Evolutionary conservation across 2,888 invertebrate species (phyloP).

Genomic region (Matsumyia berberina): DNA sequence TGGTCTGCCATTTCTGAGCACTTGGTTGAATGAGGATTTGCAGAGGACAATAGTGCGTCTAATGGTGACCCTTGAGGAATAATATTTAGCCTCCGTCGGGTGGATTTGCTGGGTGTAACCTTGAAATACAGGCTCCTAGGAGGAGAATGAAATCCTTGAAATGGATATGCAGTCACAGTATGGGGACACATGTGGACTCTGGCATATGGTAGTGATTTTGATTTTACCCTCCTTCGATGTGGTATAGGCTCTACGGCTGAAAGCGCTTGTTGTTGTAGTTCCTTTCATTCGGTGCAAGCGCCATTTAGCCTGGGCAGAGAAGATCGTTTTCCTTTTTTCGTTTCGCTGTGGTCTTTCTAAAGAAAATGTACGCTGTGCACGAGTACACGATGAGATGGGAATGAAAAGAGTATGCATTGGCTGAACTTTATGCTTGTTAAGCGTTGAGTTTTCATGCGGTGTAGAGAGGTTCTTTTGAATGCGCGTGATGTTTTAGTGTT

Average conservation of each 20-base stretch:
- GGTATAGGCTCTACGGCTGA: slow-evolving; percentile 8
- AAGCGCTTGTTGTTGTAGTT: slow-evolving; percentile 4
- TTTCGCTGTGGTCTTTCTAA: slow-evolving; percentile 2
- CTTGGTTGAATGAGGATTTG: slow-evolving; percentile 84
- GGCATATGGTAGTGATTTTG: slow-evolving; percentile 30
- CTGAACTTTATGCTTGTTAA: slow-evolving; percentile 1
- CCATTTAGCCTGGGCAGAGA: neutral
- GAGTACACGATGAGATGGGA: neutral
- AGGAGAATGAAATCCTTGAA: slow-evolving; percentile 70
- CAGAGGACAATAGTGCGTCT: slow-evolving; percentile 84
- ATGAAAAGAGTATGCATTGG: neutral
- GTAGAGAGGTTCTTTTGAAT: too few species aligned
- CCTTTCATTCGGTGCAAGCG: slow-evolving; percentile 5
- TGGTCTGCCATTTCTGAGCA: slow-evolving; percentile 81
- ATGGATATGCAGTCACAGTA: slow-evolving; percentile 30
- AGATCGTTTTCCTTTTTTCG: slow-evolving; percentile 1
- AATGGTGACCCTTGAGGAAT: slow-evolving; percentile 78
- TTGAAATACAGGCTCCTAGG: slow-evolving; percentile 71
- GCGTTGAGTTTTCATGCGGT: too few species aligned
- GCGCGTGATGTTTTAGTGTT: too few species aligned
- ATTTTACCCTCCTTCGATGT: slow-evolving; percentile 23
- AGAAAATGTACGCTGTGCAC: neutral
- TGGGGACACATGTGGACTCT: neutral
- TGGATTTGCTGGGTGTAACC: slow-evolving; percentile 68
- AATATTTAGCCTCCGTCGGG: slow-evolving; percentile 68